Evolutionary conservation across 2,888 invertebrate genomes (phyloP), one percentile per base, ranked within the genome.

Genomic region (Lepeophtheirus nordmannii): DNA sequence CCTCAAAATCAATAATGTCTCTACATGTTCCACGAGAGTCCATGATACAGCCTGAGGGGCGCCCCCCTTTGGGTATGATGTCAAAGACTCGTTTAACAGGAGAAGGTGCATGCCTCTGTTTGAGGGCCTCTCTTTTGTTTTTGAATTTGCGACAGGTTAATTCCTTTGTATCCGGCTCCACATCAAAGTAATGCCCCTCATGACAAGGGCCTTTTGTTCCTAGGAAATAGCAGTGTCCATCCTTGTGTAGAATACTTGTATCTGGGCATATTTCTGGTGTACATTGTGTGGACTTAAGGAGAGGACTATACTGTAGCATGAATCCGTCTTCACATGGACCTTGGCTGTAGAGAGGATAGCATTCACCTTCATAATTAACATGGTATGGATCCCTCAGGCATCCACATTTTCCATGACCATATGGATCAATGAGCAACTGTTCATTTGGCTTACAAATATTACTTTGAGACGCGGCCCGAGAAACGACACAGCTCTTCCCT

Each of bases 321-420:
- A 39, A 20, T 2, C 40, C 40, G 5, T 62, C 41, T 17, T 41
- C 17, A 23, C 62, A 62, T 10, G 62, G 62, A 10, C 62, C 62
- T 41, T 62, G 62, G 20, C 40, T 20, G 39, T 38, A 40, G 10
- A 62, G 39, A 39, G 40, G 17, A 20, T 2, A 62, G 8, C 62
- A 62, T 41, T 62, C 41, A 9, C 62, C 17, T n/a, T 62, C 62
- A 14, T 62, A 39, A 39, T 41, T 38, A 10, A 62, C 38, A 14
- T 60, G 62, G 10, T 40, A n/a, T 12, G 62, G 62, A 38, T 62
- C 41, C 39, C n/a, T 20, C 10, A 30, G 40, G 17, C 62, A 62
- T 17, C 41, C 62, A 23, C 62, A 62, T 14, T 38, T 38, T 10
- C 39, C 62, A 17, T n/a, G 20, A 14, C 62, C 62, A 40, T 12